Percentiles rank a stretch among this genome's conserved stretches.
phyloP scores from a whole-genome alignment of 2,113 vertebrate genomes.

The Pelmatolapia mariae region DNA sequence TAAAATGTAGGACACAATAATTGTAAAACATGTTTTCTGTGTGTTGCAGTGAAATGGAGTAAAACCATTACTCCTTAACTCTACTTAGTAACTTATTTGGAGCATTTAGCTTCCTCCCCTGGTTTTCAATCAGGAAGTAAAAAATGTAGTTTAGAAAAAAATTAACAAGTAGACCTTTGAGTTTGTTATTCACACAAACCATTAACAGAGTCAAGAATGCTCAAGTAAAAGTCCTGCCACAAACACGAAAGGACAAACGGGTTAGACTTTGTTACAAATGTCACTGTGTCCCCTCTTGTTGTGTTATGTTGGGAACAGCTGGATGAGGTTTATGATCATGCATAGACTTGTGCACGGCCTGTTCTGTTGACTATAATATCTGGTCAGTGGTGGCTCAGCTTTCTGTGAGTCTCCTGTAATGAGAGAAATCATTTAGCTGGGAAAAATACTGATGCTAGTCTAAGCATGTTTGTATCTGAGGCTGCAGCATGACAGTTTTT shows the following conservation, averaged over 20 bases:
- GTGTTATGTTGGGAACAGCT: neutral
- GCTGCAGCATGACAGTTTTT: conserved; percentile 3
- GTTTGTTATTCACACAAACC: neutral
- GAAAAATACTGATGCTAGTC: neutral
- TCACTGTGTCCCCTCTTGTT: neutral
- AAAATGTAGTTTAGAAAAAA: neutral
- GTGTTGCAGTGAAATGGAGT: neutral
- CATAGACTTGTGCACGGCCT: neutral
- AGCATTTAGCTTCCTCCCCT: neutral
- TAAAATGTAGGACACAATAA: neutral
- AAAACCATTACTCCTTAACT: neutral
- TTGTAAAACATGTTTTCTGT: neutral
- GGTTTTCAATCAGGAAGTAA: neutral
- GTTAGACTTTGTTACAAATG: neutral
- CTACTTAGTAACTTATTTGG: neutral
- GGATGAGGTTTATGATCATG: neutral
- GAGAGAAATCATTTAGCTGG: neutral
- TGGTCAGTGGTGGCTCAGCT: conserved; percentile 6
- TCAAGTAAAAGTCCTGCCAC: neutral
- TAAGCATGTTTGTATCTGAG: neutral
- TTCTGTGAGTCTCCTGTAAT: neutral
- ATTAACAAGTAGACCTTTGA: neutral
- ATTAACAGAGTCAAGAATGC: neutral
- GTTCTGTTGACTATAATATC: neutral
- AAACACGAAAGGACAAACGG: neutral